Evolutionary conservation across 2,797 vertebrate species (phyloP).

Genomic region (Halcyon chelicuti): DNA sequence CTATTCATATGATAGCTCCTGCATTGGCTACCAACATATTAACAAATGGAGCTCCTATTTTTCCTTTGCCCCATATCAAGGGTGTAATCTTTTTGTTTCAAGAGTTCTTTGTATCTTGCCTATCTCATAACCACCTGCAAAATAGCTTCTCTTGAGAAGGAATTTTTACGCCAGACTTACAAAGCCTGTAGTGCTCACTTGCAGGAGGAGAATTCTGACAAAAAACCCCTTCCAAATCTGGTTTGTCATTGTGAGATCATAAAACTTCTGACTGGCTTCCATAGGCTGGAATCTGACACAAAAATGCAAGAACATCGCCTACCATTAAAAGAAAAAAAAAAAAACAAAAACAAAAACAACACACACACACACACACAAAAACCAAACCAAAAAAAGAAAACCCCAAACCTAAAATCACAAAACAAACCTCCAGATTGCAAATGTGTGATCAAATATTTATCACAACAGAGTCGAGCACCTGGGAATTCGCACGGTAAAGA

Average conservation of each 20-base stretch:
- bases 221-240: background rate
- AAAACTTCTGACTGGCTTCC: background rate
- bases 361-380: background rate
- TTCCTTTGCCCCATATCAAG: background rate
- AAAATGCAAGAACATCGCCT: background rate
- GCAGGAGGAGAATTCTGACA: background rate
- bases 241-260: background rate
- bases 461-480: conserved; percentile 11
- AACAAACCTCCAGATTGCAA: background rate
- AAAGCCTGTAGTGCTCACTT: background rate
- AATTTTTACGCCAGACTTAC: background rate
- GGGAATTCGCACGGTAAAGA: background rate
- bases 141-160: background rate
- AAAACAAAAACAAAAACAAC: no score
- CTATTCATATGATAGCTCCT: background rate
- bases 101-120: background rate
- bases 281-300: background rate
- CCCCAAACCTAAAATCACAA: background rate
- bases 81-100: background rate
- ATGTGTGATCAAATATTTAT: conserved; percentile 34
- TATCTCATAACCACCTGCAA: background rate
- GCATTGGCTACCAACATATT: background rate
- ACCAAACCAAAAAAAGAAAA: background rate
- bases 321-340: background rate
- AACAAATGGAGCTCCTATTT: background rate